Base-by-base conservation (phyloP, 2,888 invertebrate genomes). In the Corythucha ciliata region DNA sequence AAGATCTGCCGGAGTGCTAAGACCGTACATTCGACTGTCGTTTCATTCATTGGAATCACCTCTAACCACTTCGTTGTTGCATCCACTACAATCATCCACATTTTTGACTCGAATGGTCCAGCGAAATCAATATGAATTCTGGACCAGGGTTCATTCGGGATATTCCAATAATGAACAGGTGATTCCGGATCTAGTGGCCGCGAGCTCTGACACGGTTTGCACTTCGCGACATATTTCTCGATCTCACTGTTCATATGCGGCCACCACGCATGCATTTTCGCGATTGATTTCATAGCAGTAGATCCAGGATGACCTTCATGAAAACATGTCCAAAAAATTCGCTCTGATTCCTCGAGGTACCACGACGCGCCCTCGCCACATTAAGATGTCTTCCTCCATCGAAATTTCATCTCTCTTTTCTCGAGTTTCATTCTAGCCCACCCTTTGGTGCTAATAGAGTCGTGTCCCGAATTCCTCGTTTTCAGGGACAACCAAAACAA, bases 31-130 rank as follows among this genome's bases (percentile, higher is more conserved):
- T 6, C 20, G 7, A 24, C 21, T 4, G 40, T 40, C n/a, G 18
- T 40, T n/a, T 21, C 12, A 4, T 40, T 24, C 40, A 40, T 61
- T 59, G 18, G 40, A 12, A 16, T n/a, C n/a, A 40, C 18, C 20
- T 40, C 40, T 16, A 40, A 18, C 40, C 40, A 63, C 27, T 63
- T 61, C 0, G 56, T 56, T 22, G 56, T 44, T 0, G 63, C 56
- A 41, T 63, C 62, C 0, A 63, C 50, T 2, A 64, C 18, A 3
- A 64, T 33, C 5, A 63, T 33, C 40, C 60, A 62, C 53, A 58
- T 20, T 49, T 37, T 6, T 29, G 58, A 45, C 27, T 57, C 27
- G 53, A 54, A 42, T 3, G 60, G 60, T 7, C 55, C 59, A 18
- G 55, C 34, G 29, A 57, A 62, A 53, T 63, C 61, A 5, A 53